Conservation (phyloP, 1,140 invertebrate genomes). For the Microvelia longipes region DNA sequence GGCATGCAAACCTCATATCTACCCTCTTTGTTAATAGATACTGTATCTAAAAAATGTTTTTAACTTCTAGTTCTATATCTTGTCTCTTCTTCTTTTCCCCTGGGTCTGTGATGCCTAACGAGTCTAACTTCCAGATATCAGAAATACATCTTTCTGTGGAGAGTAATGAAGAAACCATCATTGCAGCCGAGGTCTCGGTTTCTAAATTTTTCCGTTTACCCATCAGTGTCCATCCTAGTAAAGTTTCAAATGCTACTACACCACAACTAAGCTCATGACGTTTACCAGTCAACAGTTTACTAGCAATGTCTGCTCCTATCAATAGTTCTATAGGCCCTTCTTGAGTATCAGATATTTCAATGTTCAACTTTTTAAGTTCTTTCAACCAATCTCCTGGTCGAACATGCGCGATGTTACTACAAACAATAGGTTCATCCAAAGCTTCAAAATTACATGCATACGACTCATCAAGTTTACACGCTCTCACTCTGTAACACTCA, state of each 20-base stretch:
- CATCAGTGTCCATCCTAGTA: neutral
- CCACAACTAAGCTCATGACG: neutral
- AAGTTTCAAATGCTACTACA: neutral
- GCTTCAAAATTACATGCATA: conserved; percentile 9
- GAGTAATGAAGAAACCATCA: too few relatives aligned
- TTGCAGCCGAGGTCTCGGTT: too few relatives aligned
- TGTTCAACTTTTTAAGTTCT: neutral
- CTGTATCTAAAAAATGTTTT: conserved; percentile 4
- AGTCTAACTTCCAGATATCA: too few relatives aligned
- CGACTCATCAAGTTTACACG: neutral
- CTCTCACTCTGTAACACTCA: neutral
- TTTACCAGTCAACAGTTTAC: conserved; percentile 1
- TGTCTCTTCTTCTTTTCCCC: conserved; percentile 15
- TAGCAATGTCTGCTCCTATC: neutral
- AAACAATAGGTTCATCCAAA: conserved; percentile 5
- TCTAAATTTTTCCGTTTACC: too few relatives aligned
- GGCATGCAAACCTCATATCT: too few relatives aligned
- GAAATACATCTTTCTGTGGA: too few relatives aligned
- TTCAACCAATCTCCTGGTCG: neutral
- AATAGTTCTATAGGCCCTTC: neutral
- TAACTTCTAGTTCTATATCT: conserved; percentile 15
- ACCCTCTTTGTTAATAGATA: too few relatives aligned
- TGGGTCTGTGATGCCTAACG: too few relatives aligned
- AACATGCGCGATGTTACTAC: neutral
- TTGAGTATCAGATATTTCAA: too few relatives aligned